These are phyloP conservation scores for Trissolcus brochymenae DNA, from an alignment of 2,888 invertebrate genomes.

Conservation along the genomic window DNA sequence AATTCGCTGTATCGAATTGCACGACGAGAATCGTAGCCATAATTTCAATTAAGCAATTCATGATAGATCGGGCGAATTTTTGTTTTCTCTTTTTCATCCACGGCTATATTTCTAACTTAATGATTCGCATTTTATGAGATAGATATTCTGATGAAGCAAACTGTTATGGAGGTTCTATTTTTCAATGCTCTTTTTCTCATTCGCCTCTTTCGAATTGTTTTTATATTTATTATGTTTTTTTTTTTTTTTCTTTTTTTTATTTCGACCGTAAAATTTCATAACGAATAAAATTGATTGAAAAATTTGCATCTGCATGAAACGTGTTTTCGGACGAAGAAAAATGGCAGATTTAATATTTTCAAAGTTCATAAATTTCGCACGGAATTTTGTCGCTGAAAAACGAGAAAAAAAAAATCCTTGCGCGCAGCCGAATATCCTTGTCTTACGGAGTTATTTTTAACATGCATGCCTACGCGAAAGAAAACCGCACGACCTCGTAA, in stretches of 20 bases:
- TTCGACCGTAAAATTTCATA: conserved; percentile 1
- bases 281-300: conserved; percentile 3
- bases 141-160: background rate
- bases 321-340: background rate
- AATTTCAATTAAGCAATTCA: conserved; percentile 25
- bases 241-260: too few relatives aligned
- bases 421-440: conserved; percentile 28
- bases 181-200: too few relatives aligned
- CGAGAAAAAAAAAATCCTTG: conserved; percentile 5
- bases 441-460: conserved; percentile 36
- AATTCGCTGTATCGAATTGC: conserved; percentile 15
- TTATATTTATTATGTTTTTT: too few relatives aligned
- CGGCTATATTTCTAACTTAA: too few relatives aligned
- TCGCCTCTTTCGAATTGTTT: too few relatives aligned
- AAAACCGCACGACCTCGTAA: conserved; percentile 29
- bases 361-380: conserved; percentile 28
- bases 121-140: too few relatives aligned
- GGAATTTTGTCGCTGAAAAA: conserved; percentile 4
- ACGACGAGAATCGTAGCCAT: background rate
- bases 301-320: background rate
- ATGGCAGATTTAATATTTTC: conserved; percentile 3
- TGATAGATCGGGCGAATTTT: conserved; percentile 15
- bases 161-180: too few relatives aligned
- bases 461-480: conserved; percentile 38
- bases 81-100: background rate